These are phyloP conservation scores for Macrochelys suwanniensis DNA, from an alignment of 2,797 vertebrate species.

Conservation along the genomic window DNA sequence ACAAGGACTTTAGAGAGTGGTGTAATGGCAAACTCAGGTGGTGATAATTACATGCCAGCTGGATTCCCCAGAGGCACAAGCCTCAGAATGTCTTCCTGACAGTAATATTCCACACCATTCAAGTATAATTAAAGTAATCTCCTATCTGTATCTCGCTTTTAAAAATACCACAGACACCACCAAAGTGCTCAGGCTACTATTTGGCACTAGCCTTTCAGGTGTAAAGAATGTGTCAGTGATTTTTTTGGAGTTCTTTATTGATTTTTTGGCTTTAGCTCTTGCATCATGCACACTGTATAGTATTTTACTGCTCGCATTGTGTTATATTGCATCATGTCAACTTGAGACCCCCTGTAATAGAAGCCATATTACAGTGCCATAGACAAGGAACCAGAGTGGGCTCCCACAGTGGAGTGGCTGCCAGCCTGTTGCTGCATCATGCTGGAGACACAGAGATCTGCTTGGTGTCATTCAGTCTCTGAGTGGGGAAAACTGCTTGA, in stretches of 20 bases:
- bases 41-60: not conserved
- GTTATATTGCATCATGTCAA: constrained; percentile 23
- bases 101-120: not conserved
- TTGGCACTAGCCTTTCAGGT: not conserved
- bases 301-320: not conserved
- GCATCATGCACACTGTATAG: not conserved
- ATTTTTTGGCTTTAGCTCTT: not conserved
- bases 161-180: not conserved
- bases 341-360: accelerated
- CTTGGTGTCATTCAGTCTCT: not conserved
- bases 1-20: accelerated
- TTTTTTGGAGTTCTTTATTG: not conserved
- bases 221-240: accelerated
- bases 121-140: not conserved
- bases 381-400: not conserved
- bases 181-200: not conserved
- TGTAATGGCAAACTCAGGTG: accelerated
- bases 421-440: not conserved
- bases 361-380: accelerated
- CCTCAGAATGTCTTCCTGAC: not conserved
- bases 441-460: not conserved
- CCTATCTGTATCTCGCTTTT: not conserved
- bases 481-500: not conserved
- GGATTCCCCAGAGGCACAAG: not conserved
- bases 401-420: not conserved